Base-by-base conservation (phyloP, 1,140 invertebrate species). In the Littorina saxatilis region DNA sequence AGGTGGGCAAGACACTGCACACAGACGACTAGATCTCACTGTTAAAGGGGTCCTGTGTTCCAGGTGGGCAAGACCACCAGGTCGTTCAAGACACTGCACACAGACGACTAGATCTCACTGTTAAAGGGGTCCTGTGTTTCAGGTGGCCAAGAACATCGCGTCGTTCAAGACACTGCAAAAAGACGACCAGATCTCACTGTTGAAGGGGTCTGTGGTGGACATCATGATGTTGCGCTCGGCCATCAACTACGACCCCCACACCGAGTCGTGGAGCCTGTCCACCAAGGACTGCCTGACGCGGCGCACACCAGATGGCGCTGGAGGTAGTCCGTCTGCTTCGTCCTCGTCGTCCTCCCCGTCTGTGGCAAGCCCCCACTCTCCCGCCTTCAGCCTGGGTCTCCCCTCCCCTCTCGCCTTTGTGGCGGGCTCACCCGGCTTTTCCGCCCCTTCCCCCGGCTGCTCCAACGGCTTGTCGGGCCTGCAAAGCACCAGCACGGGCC, bases 121-220 rank as follows among this genome's bases (percentile, higher is more conserved):
- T n/a, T n/a, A n/a, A n/a, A n/a, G n/a, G n/a, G n/a, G n/a, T n/a
- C n/a, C n/a, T n/a, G n/a, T n/a, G n/a, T n/a, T n/a, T n/a, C 50
- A 76, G 74, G 74, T 76, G 61, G 89, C 89, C 1, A 91, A 91
- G 72, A 85, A 89, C 72, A 84, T 91, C 35, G 79, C 84, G 50
- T 80, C 81, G 72, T 91, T 91, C 76, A 88, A 86, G 72, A 82
- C 84, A 70, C 78, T 91, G 17, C 55, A 78, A 35, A 90, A 90
- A 77, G 88, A 90, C 23, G 90, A 91, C 77, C 90, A 91, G 82
- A 90, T 91, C 23, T 75, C 85, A 0, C 78, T 91, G 61, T 81
- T 91, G 27, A 91, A 91, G 80, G 89, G 90, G 4, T 87, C 90
- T 20, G 90, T 91, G 13, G 88, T 90, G 5, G 90, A 91, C 80